These are phyloP conservation scores for Lagenorhynchus albirostris DNA, from an alignment of 2,113 vertebrate genomes.

Conservation along the genomic window DNA sequence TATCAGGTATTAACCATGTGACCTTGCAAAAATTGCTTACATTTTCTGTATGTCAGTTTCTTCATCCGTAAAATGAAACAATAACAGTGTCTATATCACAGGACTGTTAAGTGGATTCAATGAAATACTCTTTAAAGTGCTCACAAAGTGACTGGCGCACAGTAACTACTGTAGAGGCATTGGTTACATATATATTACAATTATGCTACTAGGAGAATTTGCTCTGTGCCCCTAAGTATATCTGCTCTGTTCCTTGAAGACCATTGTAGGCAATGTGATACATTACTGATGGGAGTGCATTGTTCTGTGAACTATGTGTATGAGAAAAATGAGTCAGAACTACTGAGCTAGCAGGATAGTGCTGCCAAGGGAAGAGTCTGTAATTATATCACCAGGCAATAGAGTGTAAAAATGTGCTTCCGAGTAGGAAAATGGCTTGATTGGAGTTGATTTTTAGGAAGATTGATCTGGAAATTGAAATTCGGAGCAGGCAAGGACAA, in stretches of 20 bases:
- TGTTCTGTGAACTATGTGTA: background rate
- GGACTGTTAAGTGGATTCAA: background rate
- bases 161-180: background rate
- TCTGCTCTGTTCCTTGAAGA: background rate
- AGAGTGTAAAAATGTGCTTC: conserved; percentile 39
- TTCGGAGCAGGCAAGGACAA: background rate
- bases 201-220: background rate
- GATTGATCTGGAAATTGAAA: conserved; percentile 49
- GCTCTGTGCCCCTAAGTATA: too few relatives aligned
- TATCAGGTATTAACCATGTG: background rate
- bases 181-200: background rate
- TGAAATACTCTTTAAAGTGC: background rate
- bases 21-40: too few relatives aligned
- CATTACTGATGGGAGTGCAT: background rate
- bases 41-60: background rate
- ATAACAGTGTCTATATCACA: background rate
- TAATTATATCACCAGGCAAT: conserved; percentile 33
- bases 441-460: conserved; percentile 52
- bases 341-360: background rate
- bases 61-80: background rate
- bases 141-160: background rate
- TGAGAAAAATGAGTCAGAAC: background rate
- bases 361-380: background rate
- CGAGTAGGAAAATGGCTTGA: conserved; percentile 16
- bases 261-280: background rate